Conservation (phyloP, 2,888 invertebrate genomes). For the Tortrix viridana region DNA sequence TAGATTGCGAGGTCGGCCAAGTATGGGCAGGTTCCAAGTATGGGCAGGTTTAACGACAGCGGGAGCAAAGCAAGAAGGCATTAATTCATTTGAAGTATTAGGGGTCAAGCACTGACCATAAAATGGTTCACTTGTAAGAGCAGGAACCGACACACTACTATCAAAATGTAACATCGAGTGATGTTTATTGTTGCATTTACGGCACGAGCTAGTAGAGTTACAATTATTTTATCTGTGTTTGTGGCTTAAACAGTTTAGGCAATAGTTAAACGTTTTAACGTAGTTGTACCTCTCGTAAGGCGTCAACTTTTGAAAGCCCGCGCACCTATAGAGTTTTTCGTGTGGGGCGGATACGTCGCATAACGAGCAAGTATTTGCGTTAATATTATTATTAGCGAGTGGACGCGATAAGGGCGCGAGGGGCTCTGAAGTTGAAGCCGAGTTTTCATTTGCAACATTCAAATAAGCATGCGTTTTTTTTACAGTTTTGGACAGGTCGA, state of each 20-base stretch:
- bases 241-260: slow-evolving; percentile 33
- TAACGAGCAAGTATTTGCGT: not conserved
- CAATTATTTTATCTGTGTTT: slow-evolving; percentile 19
- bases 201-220: slow-evolving; percentile 13
- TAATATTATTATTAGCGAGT: no score
- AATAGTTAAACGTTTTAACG: slow-evolving; percentile 21
- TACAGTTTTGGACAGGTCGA: not conserved
- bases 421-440: no score
- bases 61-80: no score
- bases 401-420: no score
- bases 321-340: slow-evolving; percentile 32
- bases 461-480: not conserved
- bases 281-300: slow-evolving; percentile 25
- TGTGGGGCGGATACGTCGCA: not conserved
- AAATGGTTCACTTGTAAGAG: not conserved
- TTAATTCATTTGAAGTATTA: no score
- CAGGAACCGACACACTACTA: slow-evolving; percentile 1
- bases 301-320: slow-evolving; percentile 21
- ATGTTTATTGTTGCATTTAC: slow-evolving; percentile 10
- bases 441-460: no score
- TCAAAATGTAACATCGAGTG: slow-evolving; percentile 22
- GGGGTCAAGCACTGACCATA: no score
- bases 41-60: no score
- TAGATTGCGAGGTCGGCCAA: no score
- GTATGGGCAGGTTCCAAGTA: no score